phyloP scores from a whole-genome alignment of 2,888 invertebrate genomes.

The Pollenia griseotomentosa region DNA sequence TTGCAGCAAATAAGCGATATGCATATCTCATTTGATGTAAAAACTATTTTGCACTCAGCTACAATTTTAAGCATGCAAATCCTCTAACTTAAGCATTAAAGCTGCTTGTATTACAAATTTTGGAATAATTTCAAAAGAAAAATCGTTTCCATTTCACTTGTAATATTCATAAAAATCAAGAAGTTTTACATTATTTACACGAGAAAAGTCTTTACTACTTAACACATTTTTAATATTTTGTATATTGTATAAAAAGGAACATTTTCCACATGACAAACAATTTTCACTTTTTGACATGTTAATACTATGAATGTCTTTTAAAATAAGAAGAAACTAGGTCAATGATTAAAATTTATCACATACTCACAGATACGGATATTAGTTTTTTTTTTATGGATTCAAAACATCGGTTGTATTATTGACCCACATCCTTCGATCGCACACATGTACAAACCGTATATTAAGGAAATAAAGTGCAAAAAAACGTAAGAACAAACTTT shows the following conservation, averaged over 20 bases:
- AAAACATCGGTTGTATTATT: conserved; percentile 51
- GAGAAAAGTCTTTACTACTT: conserved; percentile 13
- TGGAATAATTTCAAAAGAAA: not conserved
- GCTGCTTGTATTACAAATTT: not conserved
- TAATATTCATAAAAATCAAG: conserved; percentile 22
- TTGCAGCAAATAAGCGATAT: no score
- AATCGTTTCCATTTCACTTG: not conserved
- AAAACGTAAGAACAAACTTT: conserved; percentile 37
- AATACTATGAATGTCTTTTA: conserved; percentile 25
- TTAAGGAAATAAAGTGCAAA: conserved; percentile 23
- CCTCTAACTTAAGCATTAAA: conserved; percentile 10
- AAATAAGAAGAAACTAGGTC: conserved; percentile 35
- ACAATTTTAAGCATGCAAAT: not conserved
- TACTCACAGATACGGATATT: conserved; percentile 13
- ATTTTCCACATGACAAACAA: conserved; percentile 32
- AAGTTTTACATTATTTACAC: not conserved
- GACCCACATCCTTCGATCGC: conserved; percentile 59
- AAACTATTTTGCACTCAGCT: not conserved
- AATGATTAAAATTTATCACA: conserved; percentile 37
- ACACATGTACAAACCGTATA: not conserved
- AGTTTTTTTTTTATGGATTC: not conserved
- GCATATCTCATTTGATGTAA: not conserved
- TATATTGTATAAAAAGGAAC: conserved; percentile 5
- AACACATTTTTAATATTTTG: conserved; percentile 35
- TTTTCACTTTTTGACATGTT: conserved; percentile 57